phyloP scores from a whole-genome alignment of 2,888 invertebrate genomes.

The Endotricha flammealis region DNA sequence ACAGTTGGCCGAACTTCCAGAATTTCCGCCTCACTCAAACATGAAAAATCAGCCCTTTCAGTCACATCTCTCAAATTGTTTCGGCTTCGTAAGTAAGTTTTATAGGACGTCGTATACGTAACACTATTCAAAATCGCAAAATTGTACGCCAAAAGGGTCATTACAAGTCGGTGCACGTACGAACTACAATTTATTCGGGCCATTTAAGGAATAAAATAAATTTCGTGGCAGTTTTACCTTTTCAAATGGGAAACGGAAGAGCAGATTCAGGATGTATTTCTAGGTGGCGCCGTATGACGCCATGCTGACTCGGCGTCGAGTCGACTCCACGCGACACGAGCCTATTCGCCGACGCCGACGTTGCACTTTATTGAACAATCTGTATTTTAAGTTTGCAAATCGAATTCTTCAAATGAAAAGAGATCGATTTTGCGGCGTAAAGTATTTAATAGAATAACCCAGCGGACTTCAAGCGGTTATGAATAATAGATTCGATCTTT shows the following conservation, averaged over 20 bases:
- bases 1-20: conserved; percentile 2
- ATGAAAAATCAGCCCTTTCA: neutral
- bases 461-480: no score
- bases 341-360: conserved; percentile 34
- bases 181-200: conserved; percentile 60
- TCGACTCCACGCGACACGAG: conserved; percentile 27
- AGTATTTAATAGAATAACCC: no score
- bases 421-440: no score
- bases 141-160: conserved; percentile 34
- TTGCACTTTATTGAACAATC: conserved; percentile 30
- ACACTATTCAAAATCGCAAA: conserved; percentile 36
- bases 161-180: conserved; percentile 56
- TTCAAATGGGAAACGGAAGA: conserved; percentile 51
- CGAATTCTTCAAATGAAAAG: no score
- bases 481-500: conserved; percentile 3
- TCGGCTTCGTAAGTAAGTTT: neutral
- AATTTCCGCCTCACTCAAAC: neutral
- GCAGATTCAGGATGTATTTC: conserved; percentile 49
- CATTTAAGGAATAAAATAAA: conserved; percentile 60
- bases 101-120: neutral
- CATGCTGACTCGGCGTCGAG: conserved; percentile 49
- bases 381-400: neutral
- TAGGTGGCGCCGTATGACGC: conserved; percentile 48
- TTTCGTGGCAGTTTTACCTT: conserved; percentile 57
- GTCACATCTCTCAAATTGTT: neutral